phyloP scores from a whole-genome alignment of 2,888 invertebrate genomes.

The Adineta ricciae region DNA sequence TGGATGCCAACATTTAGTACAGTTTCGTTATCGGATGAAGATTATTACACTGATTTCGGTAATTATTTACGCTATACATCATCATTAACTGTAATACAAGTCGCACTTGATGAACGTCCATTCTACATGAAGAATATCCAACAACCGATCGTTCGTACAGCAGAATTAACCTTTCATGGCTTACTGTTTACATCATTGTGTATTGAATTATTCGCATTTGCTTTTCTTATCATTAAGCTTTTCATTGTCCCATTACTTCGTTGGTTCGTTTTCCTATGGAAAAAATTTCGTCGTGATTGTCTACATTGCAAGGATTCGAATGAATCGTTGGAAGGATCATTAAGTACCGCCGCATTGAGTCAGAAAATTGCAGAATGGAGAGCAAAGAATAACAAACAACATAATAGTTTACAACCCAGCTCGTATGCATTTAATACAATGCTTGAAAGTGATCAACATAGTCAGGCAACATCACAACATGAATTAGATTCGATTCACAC shows the following conservation, averaged over 20 bases:
- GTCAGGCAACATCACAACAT: too few relatives aligned
- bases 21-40: neutral
- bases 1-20: constrained; percentile 2
- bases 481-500: too few relatives aligned
- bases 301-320: neutral
- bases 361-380: neutral
- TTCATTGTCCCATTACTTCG: neutral
- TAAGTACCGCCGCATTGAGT: neutral
- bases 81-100: neutral
- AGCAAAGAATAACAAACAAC: too few relatives aligned
- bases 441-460: too few relatives aligned
- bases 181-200: neutral
- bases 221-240: neutral
- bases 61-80: neutral
- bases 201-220: neutral
- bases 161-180: neutral
- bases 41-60: neutral
- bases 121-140: constrained; percentile 4
- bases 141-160: neutral
- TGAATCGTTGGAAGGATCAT: neutral
- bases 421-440: too few relatives aligned
- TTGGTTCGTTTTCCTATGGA: neutral
- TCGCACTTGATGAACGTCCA: neutral
- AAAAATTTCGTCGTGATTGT: neutral
- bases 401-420: too few relatives aligned